phyloP scores from a whole-genome alignment of 1,140 invertebrate species.

The Phymastichus coffea region DNA sequence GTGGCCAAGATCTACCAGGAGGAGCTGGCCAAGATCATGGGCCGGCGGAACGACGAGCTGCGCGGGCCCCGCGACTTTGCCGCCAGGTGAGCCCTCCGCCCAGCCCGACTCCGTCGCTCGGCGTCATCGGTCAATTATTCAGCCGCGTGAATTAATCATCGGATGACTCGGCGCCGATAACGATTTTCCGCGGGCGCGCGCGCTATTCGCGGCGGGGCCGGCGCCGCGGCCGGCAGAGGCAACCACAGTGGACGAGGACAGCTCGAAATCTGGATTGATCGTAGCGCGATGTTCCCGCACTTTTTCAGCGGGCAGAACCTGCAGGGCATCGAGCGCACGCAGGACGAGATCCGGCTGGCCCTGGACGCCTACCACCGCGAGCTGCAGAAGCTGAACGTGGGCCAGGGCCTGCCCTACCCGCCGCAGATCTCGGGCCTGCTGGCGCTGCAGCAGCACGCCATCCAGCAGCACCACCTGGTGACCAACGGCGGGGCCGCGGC shows the following conservation, averaged over 20 bases:
- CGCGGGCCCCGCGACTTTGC: conserved; percentile 65
- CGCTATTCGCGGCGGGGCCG: no score
- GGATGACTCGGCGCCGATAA: no score
- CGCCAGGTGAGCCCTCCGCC: conserved; percentile 49
- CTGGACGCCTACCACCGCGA: conserved; percentile 91
- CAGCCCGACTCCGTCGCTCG: no score
- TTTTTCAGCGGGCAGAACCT: conserved; percentile 69
- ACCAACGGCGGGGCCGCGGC: conserved; percentile 63
- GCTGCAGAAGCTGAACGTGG: conserved; percentile 78
- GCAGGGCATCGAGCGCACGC: conserved; percentile 70
- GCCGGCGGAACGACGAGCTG: conserved; percentile 71
- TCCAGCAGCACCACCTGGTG: conserved; percentile 62
- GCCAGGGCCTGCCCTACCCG: conserved; percentile 56
- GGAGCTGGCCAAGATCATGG: conserved; percentile 90
- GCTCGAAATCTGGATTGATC: conserved; percentile 58
- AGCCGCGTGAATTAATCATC: no score
- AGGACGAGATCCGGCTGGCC: conserved; percentile 85
- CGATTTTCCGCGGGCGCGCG: no score
- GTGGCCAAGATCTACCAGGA: conserved; percentile 96
- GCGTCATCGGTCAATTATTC: no score
- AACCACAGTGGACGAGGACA: conserved; percentile 63
- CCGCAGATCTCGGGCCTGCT: conserved; percentile 67
- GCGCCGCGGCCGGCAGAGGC: no score
- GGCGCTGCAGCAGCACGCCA: conserved; percentile 73
- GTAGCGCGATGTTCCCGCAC: conserved; percentile 71